Conservation (phyloP, 2,113 vertebrate species). For the Ammodytes marinus region DNA sequence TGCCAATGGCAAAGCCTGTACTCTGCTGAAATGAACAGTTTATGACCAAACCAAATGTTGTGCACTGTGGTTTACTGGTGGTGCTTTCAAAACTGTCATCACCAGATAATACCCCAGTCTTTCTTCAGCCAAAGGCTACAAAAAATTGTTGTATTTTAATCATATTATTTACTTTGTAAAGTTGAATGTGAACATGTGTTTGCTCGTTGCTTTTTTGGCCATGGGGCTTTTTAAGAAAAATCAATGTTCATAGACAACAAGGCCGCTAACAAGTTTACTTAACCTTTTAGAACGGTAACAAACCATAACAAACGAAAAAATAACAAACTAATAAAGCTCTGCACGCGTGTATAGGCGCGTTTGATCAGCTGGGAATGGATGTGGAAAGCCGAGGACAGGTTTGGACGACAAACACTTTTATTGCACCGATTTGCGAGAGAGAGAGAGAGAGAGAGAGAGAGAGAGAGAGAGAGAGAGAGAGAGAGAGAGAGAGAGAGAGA, state of each 20-base stretch:
- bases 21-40: neutral
- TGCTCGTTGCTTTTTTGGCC: neutral
- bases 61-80: neutral
- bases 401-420: conserved; percentile 33
- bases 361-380: neutral
- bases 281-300: conserved; percentile 6
- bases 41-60: conserved; percentile 2
- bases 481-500: neutral
- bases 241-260: neutral
- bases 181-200: no score
- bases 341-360: neutral
- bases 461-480: neutral
- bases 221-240: neutral
- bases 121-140: neutral
- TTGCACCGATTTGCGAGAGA: neutral
- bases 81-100: conserved; percentile 16
- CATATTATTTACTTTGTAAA: neutral
- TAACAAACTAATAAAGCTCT: neutral
- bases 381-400: conserved; percentile 36
- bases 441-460: conserved; percentile 1
- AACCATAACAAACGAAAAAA: neutral
- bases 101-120: neutral
- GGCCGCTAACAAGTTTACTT: neutral
- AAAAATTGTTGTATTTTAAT: neutral
- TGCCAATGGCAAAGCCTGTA: conserved; percentile 21